A percentile compares a stretch with the other conserved stretches of the same genome.
These are phyloP conservation scores for Lasiurus cinereus DNA, from an alignment of 2,113 vertebrate genomes.

Conservation along the genomic window DNA sequence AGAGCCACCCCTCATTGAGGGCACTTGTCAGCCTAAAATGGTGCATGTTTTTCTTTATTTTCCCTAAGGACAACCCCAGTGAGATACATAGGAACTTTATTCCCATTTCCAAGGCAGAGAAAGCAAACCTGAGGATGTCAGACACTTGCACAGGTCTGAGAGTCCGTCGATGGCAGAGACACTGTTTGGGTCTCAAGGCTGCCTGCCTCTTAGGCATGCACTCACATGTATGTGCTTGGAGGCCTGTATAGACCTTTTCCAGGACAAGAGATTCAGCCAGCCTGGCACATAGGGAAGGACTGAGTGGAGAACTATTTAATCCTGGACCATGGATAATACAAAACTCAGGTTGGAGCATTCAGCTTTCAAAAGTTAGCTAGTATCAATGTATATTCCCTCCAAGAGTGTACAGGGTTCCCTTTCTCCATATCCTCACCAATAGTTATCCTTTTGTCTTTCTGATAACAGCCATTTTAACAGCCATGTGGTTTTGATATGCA, in stretches of 20 bases:
- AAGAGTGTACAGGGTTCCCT: not conserved
- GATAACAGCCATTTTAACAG: not conserved
- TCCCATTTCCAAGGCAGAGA: not conserved
- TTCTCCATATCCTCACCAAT: not conserved
- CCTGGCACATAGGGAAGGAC: not conserved
- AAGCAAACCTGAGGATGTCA: not conserved
- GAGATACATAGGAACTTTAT: not conserved
- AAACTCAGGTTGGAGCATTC: not conserved
- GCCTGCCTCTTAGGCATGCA: not conserved
- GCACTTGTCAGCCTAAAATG: not conserved
- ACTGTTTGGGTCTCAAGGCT: fast-evolving
- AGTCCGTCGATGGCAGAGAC: no score
- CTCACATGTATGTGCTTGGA: not conserved
- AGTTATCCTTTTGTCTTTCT: not conserved
- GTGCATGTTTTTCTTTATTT: not conserved
- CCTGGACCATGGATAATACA: not conserved
- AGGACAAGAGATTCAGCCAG: not conserved
- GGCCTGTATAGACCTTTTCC: not conserved
- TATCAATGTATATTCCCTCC: not conserved
- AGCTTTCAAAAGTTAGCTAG: not conserved
- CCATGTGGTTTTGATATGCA: not conserved
- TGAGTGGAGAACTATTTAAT: not conserved
- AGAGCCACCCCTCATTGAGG: not conserved
- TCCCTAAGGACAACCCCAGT: not conserved
- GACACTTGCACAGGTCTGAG: not conserved